Evolutionary conservation across 2,888 invertebrate genomes (phyloP).

Genomic region (Sinohyriopsis cumingii): DNA sequence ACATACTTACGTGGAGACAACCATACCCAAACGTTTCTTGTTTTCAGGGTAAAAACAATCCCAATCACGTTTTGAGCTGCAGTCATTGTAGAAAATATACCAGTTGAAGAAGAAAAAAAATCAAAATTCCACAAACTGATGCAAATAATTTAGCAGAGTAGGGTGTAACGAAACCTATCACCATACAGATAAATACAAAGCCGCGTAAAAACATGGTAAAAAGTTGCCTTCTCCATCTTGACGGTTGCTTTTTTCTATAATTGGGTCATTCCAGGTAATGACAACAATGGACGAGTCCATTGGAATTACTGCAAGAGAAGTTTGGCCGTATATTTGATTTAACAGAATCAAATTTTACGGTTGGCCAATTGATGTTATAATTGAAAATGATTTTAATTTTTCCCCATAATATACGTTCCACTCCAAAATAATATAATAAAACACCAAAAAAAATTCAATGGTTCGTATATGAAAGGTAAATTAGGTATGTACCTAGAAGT

Average conservation of each 20-base stretch:
- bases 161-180: conserved; percentile 92
- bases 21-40: conserved; percentile 93
- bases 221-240: conserved; percentile 38
- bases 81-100: conserved; percentile 89
- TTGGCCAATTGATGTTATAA: too few relatives aligned
- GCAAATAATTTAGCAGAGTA: conserved; percentile 90
- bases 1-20: conserved; percentile 84
- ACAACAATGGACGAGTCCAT: conserved; percentile 34
- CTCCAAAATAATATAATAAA: too few relatives aligned
- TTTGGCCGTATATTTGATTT: too few relatives aligned
- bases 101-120: conserved; percentile 93
- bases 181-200: conserved; percentile 72
- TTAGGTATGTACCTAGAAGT: too few relatives aligned
- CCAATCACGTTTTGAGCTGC: conserved; percentile 90
- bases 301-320: too few relatives aligned
- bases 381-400: too few relatives aligned
- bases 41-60: conserved; percentile 99
- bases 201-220: conserved; percentile 29
- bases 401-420: too few relatives aligned
- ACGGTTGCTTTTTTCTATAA: conserved; percentile 30
- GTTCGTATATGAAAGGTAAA: too few relatives aligned
- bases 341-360: too few relatives aligned
- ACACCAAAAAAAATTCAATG: too few relatives aligned
- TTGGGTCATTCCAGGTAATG: conserved; percentile 37
- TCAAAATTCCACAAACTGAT: conserved; percentile 89